These are phyloP conservation scores for Tupaia tana DNA, from an alignment of 2,113 vertebrate species.

Conservation along the genomic window DNA sequence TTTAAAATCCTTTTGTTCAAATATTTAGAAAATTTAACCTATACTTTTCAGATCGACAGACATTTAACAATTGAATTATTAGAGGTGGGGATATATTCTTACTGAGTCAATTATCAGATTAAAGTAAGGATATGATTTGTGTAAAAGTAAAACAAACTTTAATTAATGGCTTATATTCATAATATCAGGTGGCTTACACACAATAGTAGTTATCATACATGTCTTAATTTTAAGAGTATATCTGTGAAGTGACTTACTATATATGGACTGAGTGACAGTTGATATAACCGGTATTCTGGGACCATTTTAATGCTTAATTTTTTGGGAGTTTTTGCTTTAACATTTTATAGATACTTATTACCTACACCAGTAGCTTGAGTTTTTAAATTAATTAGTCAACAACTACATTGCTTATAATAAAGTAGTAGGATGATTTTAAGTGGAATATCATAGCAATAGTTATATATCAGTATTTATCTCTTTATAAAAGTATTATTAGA, in stretches of 20 bases:
- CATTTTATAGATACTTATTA: not conserved
- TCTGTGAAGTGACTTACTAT: not conserved
- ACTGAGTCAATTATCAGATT: not conserved
- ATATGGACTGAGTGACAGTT: not conserved
- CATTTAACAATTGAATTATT: not conserved
- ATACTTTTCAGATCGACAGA: not conserved
- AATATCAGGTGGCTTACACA: not conserved
- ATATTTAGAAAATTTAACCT: not conserved
- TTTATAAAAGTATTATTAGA: not conserved
- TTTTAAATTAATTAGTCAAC: not conserved
- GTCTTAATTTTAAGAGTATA: not conserved
- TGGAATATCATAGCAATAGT: not conserved
- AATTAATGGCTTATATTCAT: not conserved
- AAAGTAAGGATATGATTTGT: not conserved
- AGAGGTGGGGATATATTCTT: not conserved
- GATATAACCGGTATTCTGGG: not conserved
- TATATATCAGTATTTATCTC: not conserved
- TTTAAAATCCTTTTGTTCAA: not conserved
- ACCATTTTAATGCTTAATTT: not conserved
- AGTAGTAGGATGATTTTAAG: not conserved
- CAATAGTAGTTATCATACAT: not conserved
- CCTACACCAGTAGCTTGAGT: not conserved
- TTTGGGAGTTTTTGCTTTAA: not conserved
- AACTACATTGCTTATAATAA: not conserved
- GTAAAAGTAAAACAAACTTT: not conserved